A percentile compares a stretch with the other conserved stretches of the same genome.
Conservation (phyloP, 1,140 invertebrate genomes). For the Oryctes rhinoceros region DNA sequence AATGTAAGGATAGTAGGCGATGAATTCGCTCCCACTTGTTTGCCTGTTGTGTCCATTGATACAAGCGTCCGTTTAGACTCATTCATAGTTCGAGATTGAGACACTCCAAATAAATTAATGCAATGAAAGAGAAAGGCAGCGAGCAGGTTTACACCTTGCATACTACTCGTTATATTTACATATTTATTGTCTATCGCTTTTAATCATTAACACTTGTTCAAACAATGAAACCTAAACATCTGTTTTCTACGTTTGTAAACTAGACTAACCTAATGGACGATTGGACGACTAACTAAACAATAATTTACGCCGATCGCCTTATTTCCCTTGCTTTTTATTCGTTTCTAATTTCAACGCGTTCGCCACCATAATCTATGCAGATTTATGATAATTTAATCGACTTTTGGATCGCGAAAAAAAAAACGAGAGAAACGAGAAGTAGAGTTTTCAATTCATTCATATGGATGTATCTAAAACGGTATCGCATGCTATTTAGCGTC, state of each 20-base stretch:
- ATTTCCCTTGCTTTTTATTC: not conserved
- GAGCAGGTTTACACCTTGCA: constrained; percentile 48
- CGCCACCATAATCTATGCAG: not conserved
- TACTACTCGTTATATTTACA: constrained; percentile 50
- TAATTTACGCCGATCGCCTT: not conserved
- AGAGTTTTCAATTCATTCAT: too few species aligned
- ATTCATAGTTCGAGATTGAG: constrained; percentile 49
- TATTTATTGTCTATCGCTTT: constrained; percentile 45
- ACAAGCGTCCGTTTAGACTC: constrained; percentile 43
- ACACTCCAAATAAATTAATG: constrained; percentile 50
- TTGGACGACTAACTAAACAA: not conserved
- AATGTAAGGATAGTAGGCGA: constrained; percentile 40
- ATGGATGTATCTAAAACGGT: too few species aligned
- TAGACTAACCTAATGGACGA: not conserved
- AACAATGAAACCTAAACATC: constrained; percentile 40
- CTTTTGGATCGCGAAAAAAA: not conserved
- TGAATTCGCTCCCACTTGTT: constrained; percentile 40
- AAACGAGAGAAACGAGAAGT: not conserved
- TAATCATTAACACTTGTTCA: constrained; percentile 43
- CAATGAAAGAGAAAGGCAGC: constrained; percentile 51
- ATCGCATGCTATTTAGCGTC: too few species aligned
- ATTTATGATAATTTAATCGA: constrained; percentile 18
- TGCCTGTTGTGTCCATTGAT: constrained; percentile 41
- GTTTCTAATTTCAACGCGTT: constrained; percentile 5
- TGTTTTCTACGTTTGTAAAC: constrained; percentile 32